Base-by-base conservation (phyloP, 2,797 vertebrate species). In the Hippocampus kuda region DNA sequence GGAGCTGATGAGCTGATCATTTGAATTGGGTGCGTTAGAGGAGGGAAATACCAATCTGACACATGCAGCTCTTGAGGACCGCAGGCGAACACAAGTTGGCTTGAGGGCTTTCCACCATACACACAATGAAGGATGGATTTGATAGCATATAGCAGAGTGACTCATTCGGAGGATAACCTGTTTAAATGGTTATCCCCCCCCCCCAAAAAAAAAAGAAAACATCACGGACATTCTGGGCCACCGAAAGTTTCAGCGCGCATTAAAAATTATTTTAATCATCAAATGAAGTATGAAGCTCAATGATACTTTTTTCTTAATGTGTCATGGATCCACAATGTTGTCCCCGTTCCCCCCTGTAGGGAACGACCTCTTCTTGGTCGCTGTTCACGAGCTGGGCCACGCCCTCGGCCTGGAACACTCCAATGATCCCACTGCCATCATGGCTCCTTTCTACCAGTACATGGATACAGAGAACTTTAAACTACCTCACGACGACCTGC, bases 361-460 rank as follows among this genome's bases (percentile, higher is more conserved):
- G 24, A 94, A 94, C 48, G 93, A 94, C 82, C 83, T 95, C 73
- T 95, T 96, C 82, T 83, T 93, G 72, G 92, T 94, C 64, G 92
- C 92, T 22, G 94, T 93, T 70, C 92, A 94, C 13, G 91, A 95
- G 84, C 88, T 95, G 81, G 92, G 92, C 42, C 91, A 93, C 1
- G 92, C 92, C 6, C 88, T 95, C 24, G 93, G 92, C 13, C 84
- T 95, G 67, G 86, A 91, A 59, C 93, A 94, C 84, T 94, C 93
- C 18, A 92, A 90, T 5, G 93, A 93, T 72, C 91, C 92, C 15
- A 92, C 91, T 1, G 92, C 90, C 34, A 91, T 95, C 77, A 95
- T 94, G 93, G 93, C 93, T 67, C 93, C 93, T 24, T 94, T 93
- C 70, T 94, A 94, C 79, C 93, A 93, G 87, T 93, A 94, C 79